Evolutionary conservation across 2,888 invertebrate species (phyloP).

Genomic region (Drosophila pegasa): DNA sequence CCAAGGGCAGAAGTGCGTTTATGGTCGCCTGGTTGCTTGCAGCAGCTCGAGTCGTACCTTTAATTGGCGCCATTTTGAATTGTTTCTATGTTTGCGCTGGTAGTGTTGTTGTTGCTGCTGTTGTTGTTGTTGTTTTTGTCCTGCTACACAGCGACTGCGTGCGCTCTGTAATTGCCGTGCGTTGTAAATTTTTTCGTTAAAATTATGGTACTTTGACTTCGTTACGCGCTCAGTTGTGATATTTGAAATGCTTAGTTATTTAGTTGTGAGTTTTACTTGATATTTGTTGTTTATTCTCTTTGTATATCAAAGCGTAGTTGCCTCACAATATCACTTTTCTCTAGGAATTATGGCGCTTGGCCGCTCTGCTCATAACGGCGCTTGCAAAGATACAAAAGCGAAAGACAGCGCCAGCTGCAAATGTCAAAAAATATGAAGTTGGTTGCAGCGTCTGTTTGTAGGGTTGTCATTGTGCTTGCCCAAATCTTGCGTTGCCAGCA

Average conservation of each 20-base stretch:
- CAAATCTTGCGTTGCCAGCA: conserved; percentile 33
- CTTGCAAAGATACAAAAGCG: conserved; percentile 71
- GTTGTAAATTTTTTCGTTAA: conserved; percentile 15
- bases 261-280: conserved; percentile 26
- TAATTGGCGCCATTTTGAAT: conserved; percentile 84
- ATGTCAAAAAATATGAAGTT: conserved; percentile 50
- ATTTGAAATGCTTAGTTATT: conserved; percentile 5
- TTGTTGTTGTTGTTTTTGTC: conserved; percentile 38
- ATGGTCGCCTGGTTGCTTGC: conserved; percentile 44
- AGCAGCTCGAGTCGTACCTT: conserved; percentile 76
- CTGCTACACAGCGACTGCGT: conserved; percentile 44
- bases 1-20: conserved; percentile 70
- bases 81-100: conserved; percentile 24
- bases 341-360: conserved; percentile 65
- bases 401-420: conserved; percentile 71
- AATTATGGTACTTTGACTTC: conserved; percentile 34
- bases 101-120: conserved; percentile 27
- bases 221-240: conserved; percentile 15
- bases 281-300: conserved; percentile 22
- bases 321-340: conserved; percentile 58
- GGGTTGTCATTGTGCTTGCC: conserved; percentile 34
- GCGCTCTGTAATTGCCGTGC: conserved; percentile 25
- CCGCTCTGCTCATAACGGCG: conserved; percentile 76
- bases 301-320: conserved; percentile 23
- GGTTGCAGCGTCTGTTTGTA: conserved; percentile 55